These are phyloP conservation scores for Pangasianodon hypophthalmus DNA, from an alignment of 2,113 vertebrate genomes.

Conservation along the genomic window DNA sequence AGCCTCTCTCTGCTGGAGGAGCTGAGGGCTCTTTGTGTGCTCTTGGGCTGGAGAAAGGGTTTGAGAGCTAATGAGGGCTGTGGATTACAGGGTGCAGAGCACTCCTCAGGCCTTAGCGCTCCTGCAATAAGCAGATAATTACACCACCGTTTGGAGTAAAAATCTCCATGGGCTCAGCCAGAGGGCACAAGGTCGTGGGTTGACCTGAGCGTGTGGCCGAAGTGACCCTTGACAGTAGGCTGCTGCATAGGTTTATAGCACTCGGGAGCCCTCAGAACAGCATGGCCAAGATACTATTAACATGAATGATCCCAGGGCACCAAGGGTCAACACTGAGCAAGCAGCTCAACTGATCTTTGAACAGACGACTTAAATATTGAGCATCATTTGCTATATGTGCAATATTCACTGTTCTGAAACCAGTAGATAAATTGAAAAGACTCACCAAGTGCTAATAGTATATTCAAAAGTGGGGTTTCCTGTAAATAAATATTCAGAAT, in stretches of 20 bases:
- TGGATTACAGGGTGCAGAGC: conserved; percentile 54
- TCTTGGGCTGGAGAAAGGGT: conserved; percentile 44
- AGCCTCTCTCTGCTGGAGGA: conserved; percentile 52
- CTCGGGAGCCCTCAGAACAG: conserved; percentile 40
- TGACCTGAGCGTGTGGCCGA: conserved; percentile 58
- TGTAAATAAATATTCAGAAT: background rate
- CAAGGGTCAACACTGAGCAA: conserved; percentile 1
- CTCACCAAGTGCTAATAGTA: background rate
- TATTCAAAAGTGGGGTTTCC: background rate
- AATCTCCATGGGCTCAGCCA: conserved; percentile 43
- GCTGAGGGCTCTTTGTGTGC: conserved; percentile 51
- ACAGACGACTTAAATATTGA: background rate
- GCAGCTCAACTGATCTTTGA: background rate
- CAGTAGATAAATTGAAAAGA: background rate
- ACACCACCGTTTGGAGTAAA: conserved; percentile 45
- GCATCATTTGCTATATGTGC: background rate
- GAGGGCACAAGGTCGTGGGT: conserved; percentile 51
- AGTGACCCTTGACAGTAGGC: conserved; percentile 55
- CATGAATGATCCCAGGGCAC: conserved; percentile 33
- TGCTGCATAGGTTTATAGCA: conserved; percentile 44
- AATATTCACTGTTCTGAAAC: conserved; percentile 7
- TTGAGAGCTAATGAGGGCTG: conserved; percentile 54
- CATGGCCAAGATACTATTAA: conserved; percentile 38
- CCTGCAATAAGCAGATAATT: conserved; percentile 55
- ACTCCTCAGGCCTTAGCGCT: conserved; percentile 47